These are phyloP conservation scores for Brachionus angularis DNA, from an alignment of 1,140 invertebrate species.

Conservation along the genomic window DNA sequence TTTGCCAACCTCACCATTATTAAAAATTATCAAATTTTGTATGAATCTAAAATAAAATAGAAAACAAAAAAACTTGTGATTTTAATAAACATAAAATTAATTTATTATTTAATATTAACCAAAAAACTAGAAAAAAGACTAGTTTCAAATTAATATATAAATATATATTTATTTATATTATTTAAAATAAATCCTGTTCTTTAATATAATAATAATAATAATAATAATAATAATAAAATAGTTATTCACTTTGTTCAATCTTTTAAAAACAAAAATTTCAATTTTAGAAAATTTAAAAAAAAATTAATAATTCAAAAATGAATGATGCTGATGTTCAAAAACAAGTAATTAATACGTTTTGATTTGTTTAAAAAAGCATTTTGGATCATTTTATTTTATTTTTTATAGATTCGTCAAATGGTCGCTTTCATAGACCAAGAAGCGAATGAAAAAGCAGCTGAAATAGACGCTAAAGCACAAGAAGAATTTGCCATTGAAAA, in stretches of 20 bases:
- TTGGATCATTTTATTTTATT: too few species aligned
- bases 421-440: slow-evolving; percentile 43
- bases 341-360: not conserved
- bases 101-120: too few species aligned
- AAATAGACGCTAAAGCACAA: slow-evolving; percentile 43
- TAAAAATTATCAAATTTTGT: too few species aligned
- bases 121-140: too few species aligned
- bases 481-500: slow-evolving; percentile 44
- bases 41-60: too few species aligned
- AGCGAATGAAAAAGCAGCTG: slow-evolving; percentile 42
- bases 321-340: slow-evolving; percentile 41
- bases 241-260: too few species aligned
- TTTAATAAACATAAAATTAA: slow-evolving; percentile 35
- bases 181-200: not conserved
- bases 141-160: not conserved
- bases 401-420: slow-evolving; percentile 41
- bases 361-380: too few species aligned
- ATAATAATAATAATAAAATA: too few species aligned
- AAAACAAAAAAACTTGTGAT: slow-evolving; percentile 21
- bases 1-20: too few species aligned
- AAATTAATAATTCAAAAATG: slow-evolving; percentile 14
- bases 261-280: not conserved
- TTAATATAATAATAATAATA: too few species aligned
- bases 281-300: slow-evolving; percentile 9
- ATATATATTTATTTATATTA: not conserved